Base-by-base conservation (phyloP, 2,113 vertebrate species). In the Bambusicola thoracicus region DNA sequence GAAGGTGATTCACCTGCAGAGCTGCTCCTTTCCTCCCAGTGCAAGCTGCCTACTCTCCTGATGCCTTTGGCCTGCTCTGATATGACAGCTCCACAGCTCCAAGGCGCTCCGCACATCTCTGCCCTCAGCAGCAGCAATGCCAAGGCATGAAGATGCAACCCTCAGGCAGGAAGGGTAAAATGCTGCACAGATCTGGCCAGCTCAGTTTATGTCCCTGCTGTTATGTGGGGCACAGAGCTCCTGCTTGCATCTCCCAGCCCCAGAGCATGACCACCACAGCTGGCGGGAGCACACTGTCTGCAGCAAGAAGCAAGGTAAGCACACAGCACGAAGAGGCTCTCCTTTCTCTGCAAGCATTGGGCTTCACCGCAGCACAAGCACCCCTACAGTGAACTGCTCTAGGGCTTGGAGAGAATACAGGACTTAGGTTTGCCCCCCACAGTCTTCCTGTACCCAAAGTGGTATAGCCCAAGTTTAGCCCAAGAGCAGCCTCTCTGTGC, bases 361-460 rank as follows among this genome's bases (percentile, higher is more conserved):
- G 44, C 32, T 34, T 44, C 66, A n/a, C 22, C 32, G 8, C 22
- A 36, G 11, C 40, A 43, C 29, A 32, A 43, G 24, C 29, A 66
- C 29, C 40, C 25, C 17, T 32, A 30, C 19, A 32, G 63, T 3
- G 19, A 48, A n/a, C 44, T 48, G 66, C 43, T 48, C 14, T 21
- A 12, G n/a, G 18, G 53, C 32, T 32, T 34, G 32, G 21, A 75
- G 40, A 25, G 30, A 32, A 53, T 17, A 53, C 21, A 24, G 24
- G 16, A 24, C 18, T 58, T 32, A 24, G 6, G 25, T 46, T 72
- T 77, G 15, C 11, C 19, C 16, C 16, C 46, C 21, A 6, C 18
- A 36, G 2, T 3, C 3, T 5, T 66, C 12, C 44, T 1, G 1
- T 3, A 10, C 3, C 4, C 24, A 17, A 18, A 11, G 12, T 53